These are phyloP conservation scores for Brachionus rubens DNA, from an alignment of 1,140 invertebrate species.

Conservation along the genomic window DNA sequence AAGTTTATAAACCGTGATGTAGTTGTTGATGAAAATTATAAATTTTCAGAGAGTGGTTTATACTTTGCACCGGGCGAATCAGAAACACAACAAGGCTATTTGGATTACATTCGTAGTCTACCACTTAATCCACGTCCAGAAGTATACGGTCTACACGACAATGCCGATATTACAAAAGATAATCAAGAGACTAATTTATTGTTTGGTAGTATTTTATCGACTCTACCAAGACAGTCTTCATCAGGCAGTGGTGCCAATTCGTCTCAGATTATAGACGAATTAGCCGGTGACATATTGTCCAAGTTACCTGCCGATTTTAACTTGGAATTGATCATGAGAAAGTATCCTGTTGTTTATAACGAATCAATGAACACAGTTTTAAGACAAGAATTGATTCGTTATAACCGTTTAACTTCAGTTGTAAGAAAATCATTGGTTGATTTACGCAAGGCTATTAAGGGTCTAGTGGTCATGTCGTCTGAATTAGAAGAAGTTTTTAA, in stretches of 20 bases:
- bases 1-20: conserved; percentile 68
- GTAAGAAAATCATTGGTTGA: conserved; percentile 71
- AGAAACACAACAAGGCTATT: conserved; percentile 65
- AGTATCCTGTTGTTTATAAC: conserved; percentile 45
- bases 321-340: conserved; percentile 62
- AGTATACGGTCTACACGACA: conserved; percentile 87
- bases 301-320: conserved; percentile 72
- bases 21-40: conserved; percentile 54
- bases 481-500: conserved; percentile 81
- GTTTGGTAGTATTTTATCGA: conserved; percentile 74
- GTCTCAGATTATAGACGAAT: conserved; percentile 67
- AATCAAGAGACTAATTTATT: conserved; percentile 78
- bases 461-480: conserved; percentile 75
- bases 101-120: conserved; percentile 72
- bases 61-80: conserved; percentile 74
- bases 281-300: conserved; percentile 68
- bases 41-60: conserved; percentile 63
- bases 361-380: conserved; percentile 78
- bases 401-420: conserved; percentile 71
- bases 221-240: conserved; percentile 68
- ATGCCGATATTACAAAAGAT: conserved; percentile 90
- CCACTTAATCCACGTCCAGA: conserved; percentile 76
- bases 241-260: conserved; percentile 64
- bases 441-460: conserved; percentile 78
- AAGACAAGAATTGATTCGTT: conserved; percentile 85